Base-by-base conservation (phyloP, 2,113 vertebrate genomes). In the Tupaia chinensis region DNA sequence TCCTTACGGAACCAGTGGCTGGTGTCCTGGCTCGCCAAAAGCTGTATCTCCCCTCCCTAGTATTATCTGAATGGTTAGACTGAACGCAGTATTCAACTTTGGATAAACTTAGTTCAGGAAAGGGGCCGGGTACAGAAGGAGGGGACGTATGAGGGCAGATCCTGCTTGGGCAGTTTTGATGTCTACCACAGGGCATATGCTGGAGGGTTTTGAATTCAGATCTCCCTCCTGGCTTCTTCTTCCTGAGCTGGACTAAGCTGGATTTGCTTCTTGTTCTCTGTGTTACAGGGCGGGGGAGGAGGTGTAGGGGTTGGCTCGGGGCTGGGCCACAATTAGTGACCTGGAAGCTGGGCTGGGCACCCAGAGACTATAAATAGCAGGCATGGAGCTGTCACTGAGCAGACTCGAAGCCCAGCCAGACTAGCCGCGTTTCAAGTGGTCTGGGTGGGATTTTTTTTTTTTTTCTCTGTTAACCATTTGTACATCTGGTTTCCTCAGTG, bases 361-460 rank as follows among this genome's bases (percentile, higher is more conserved):
- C 95, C 95, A 5, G 87, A 97, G 80, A 82, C 95, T 98, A 97
- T 98, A 98, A 98, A 98, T 98, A 99, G 97, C n/a, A 9, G 16
- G 3, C 7, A 72, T 87, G 93, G 97, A 97, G 94, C 97, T 97
- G 97, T 98, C 96, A 12, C 98, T 98, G 98, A 98, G 98, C 95
- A 91, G 96, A 98, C 95, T 97, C 97, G 97, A 97, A 98, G 97
- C 98, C 98, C 97, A 98, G 97, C 27, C 98, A 98, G 98, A 93
- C 97, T 97, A 98, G 97, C 98, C 95, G 97, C 97, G 96, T 98
- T 99, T 99, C 98, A 99, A 99, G 98, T 98, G 98, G 98, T 98
- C 97, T 97, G 97, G 97, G 97, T 98, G 97, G 97, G 97, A 97
- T 96, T 97, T 97, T 98, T 98, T 94, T 90, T 82, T 82, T 91